A percentile compares a stretch with the other conserved stretches of the same genome.
Conservation (phyloP, 2,888 invertebrate genomes). For the Siphonodentalium dalli region DNA sequence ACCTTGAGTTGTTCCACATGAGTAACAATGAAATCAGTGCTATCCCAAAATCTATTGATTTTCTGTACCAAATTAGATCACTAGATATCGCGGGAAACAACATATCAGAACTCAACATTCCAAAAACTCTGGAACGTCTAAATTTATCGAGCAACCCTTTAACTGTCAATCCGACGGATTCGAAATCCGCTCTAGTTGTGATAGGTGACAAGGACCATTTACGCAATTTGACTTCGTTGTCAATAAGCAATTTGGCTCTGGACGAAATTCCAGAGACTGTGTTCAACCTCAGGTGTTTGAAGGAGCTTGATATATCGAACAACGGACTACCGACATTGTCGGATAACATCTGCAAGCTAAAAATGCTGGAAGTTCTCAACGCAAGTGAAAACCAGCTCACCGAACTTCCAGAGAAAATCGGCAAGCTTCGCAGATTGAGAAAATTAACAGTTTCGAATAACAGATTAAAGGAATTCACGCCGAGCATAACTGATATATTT, state of each 20-base stretch:
- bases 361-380: slow-evolving; percentile 44
- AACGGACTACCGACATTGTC: slow-evolving; percentile 51
- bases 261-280: slow-evolving; percentile 56
- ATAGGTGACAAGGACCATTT: slow-evolving; percentile 58
- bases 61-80: slow-evolving; percentile 48
- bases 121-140: slow-evolving; percentile 50
- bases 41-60: slow-evolving; percentile 55
- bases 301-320: slow-evolving; percentile 52
- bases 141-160: slow-evolving; percentile 55
- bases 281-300: slow-evolving; percentile 51
- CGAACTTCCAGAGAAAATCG: slow-evolving; percentile 47
- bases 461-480: slow-evolving; percentile 45
- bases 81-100: slow-evolving; percentile 55
- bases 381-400: slow-evolving; percentile 49
- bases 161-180: slow-evolving; percentile 42
- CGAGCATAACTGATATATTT: slow-evolving; percentile 43
- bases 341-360: slow-evolving; percentile 50
- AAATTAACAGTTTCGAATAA: slow-evolving; percentile 53
- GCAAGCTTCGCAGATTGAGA: slow-evolving; percentile 40
- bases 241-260: slow-evolving; percentile 50
- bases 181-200: slow-evolving; percentile 47
- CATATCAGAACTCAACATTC: slow-evolving; percentile 51
- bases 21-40: slow-evolving; percentile 52
- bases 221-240: slow-evolving; percentile 48
- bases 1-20: slow-evolving; percentile 51